Evolutionary conservation across 1,140 invertebrate genomes (phyloP).

Genomic region (Brachionus rubens): DNA sequence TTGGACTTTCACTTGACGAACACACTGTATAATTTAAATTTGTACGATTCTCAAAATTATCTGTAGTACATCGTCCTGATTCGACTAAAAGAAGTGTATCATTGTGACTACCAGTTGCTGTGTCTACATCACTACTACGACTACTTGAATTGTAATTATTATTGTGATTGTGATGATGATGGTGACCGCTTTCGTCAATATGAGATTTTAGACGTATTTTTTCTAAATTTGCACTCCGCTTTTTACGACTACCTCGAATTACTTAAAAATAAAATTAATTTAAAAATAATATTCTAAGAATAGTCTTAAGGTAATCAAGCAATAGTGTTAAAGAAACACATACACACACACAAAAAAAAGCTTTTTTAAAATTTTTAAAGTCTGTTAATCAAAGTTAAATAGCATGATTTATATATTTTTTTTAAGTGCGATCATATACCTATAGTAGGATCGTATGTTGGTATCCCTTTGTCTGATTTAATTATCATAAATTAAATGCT

Average conservation of each 20-base stretch:
- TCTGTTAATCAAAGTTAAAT: slow-evolving; percentile 2
- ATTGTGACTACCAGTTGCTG: background rate
- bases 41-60: background rate
- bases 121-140: background rate
- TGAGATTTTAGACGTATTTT: slow-evolving; percentile 36
- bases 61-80: slow-evolving; percentile 3
- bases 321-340: background rate
- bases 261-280: background rate
- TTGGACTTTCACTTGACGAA: background rate
- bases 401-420: background rate
- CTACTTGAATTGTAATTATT: background rate
- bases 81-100: slow-evolving; percentile 30
- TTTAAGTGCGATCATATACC: background rate
- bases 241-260: slow-evolving; percentile 16
- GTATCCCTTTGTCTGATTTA: slow-evolving; percentile 20
- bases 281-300: background rate
- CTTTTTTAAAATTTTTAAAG: background rate
- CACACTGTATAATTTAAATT: slow-evolving; percentile 7
- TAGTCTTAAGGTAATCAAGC: background rate
- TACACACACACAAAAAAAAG: slow-evolving; percentile 15
- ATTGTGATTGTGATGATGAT: background rate
- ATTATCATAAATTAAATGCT: background rate
- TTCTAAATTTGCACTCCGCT: slow-evolving; percentile 36
- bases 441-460: slow-evolving; percentile 25
- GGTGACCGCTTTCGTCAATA: background rate